These are phyloP conservation scores for Mastacembelus armatus DNA, from an alignment of 2,797 vertebrate species.

Conservation along the genomic window DNA sequence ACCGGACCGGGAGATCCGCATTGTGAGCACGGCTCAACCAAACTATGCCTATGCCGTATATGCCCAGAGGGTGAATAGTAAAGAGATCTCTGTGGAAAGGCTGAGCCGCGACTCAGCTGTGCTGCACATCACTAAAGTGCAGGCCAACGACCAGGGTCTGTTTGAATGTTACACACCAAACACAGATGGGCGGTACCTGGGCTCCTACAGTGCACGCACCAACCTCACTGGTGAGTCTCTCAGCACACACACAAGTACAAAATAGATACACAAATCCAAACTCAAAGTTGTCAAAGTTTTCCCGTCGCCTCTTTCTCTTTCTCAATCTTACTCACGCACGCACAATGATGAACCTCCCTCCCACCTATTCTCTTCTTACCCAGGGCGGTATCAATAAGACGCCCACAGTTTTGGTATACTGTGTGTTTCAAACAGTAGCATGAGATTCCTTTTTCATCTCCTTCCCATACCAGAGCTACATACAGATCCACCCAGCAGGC, in stretches of 20 bases:
- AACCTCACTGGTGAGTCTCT: constrained; percentile 87
- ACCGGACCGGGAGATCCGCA: constrained; percentile 86
- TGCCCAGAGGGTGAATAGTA: constrained; percentile 78
- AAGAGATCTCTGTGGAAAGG: constrained; percentile 90
- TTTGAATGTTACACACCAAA: constrained; percentile 94
- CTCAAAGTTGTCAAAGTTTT: too few species aligned
- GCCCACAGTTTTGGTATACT: constrained; percentile 19
- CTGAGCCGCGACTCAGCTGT: constrained; percentile 85
- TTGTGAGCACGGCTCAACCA: constrained; percentile 89
- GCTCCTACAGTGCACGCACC: constrained; percentile 88
- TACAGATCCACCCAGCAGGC: constrained; percentile 35
- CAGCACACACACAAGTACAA: neutral
- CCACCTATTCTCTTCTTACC: constrained; percentile 40
- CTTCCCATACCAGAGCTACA: constrained; percentile 12
- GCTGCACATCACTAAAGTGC: constrained; percentile 90
- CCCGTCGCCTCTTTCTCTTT: too few species aligned
- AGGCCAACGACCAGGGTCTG: constrained; percentile 86
- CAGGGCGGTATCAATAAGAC: constrained; percentile 44
- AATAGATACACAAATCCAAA: too few species aligned
- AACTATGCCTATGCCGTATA: constrained; percentile 89
- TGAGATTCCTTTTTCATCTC: too few species aligned
- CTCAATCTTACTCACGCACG: neutral
- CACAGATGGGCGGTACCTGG: constrained; percentile 86
- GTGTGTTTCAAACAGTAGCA: too few species aligned
- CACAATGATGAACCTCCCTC: constrained; percentile 10